Evolutionary conservation across 2,888 invertebrate genomes (phyloP), one percentile per base, ranked within the genome.

Genomic region (Cryptocheilus praepositus): DNA sequence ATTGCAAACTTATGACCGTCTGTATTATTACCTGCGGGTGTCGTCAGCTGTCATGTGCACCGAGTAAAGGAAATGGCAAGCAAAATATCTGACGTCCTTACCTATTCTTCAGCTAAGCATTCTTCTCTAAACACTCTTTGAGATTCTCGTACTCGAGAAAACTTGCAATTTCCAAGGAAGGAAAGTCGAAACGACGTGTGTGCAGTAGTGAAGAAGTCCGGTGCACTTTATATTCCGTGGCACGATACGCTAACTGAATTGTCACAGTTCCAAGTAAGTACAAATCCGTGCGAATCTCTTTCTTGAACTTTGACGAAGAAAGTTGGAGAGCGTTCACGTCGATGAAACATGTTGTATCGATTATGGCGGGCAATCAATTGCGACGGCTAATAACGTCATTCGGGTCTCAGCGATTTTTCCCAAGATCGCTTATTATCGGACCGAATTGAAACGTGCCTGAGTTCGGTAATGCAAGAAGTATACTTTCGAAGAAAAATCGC

Each of bases 1-100:
- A 83, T 82, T 78, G 84, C 81, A 75, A 82, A 81, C 76, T 80
- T 82, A 83, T 72, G 77, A 73, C 61, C 64, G 64, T 60, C 70
- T 63, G 52, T 18, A 25, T 59, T 58, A 65, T 57, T 71, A 66
- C 65, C 61, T 55, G 71, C 16, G 43, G n/a, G n/a, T 54, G 25
- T 51, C 28, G 21, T 22, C 74, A 72, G 67, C 71, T 76, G 72
- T 43, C 45, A 36, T 36, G 46, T 51, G 15, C 16, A 8, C 11
- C 18, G 22, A 55, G 60, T 55, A 49, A 55, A 22, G 59, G 55
- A 28, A 43, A 11, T 11, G 36, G 36, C 13, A 36, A 36, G 36
- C 36, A 36, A 36, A 36, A 36, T 36, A 36, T 36, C 11, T 4
- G 36, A 36, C 25, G 25, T 25, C 5, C 25, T 3, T 25, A 25